Evolutionary conservation across 2,113 vertebrate species (phyloP).

Genomic region (Asarcornis scutulata): DNA sequence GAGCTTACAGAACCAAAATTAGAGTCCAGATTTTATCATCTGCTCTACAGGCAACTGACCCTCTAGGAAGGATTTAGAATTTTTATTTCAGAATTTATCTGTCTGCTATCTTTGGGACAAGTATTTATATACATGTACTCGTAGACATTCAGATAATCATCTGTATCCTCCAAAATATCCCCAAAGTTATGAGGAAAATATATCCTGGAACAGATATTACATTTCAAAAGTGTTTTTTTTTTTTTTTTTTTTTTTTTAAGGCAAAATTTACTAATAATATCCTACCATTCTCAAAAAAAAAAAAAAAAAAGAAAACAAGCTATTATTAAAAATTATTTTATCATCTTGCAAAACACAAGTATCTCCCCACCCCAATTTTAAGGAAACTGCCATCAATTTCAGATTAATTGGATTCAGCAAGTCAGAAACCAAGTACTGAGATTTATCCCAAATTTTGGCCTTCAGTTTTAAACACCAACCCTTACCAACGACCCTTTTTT

Average conservation of each 20-base stretch:
- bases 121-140: not conserved
- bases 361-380: not conserved
- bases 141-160: not conserved
- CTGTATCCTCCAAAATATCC: not conserved
- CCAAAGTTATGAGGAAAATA: not conserved
- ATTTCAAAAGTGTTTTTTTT: not conserved
- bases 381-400: not conserved
- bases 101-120: not conserved
- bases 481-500: not conserved
- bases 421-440: not conserved
- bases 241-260: not conserved
- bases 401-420: not conserved
- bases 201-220: not conserved
- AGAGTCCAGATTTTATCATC: not conserved
- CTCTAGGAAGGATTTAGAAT: not conserved
- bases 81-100: not conserved
- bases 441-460: not conserved
- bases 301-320: not conserved
- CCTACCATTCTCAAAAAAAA: not conserved
- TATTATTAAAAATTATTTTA: not conserved
- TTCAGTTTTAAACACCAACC: not conserved
- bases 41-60: not conserved
- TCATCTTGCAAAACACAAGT: not conserved
- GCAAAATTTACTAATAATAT: not conserved
- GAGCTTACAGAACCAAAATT: not conserved